These are phyloP conservation scores for Coptodon bakossiorum DNA, from an alignment of 2,113 vertebrate genomes.

Conservation along the genomic window DNA sequence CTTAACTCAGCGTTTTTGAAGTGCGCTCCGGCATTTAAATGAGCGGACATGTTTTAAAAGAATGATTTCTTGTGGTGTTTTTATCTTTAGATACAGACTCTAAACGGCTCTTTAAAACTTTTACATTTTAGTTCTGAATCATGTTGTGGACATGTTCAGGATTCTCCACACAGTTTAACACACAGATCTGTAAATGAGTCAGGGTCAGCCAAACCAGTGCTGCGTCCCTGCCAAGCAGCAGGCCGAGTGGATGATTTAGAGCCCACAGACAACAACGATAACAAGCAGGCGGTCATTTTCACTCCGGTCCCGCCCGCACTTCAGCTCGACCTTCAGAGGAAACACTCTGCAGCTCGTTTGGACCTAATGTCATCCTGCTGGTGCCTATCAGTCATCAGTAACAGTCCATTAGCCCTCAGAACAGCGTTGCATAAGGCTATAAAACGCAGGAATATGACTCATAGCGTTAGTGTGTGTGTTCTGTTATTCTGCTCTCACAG, in stretches of 20 bases:
- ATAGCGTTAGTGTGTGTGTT: neutral
- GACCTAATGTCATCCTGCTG: neutral
- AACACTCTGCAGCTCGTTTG: conserved; percentile 1
- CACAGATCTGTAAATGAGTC: neutral
- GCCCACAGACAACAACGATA: neutral
- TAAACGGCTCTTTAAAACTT: neutral
- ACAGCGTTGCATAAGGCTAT: neutral
- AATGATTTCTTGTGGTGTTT: accelerated
- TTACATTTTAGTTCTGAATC: neutral
- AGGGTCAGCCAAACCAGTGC: neutral
- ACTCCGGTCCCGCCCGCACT: neutral
- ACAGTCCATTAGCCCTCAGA: neutral
- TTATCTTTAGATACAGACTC: neutral
- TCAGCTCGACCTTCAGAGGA: conserved; percentile 26
- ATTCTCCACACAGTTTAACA: neutral
- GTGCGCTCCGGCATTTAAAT: accelerated
- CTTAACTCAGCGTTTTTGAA: neutral
- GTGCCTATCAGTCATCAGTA: neutral
- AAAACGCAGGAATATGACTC: conserved; percentile 7
- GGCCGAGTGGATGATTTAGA: neutral
- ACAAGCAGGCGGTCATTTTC: neutral
- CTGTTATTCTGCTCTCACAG: neutral
- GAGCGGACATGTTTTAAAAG: neutral
- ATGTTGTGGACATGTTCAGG: accelerated
- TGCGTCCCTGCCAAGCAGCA: neutral